A percentile compares a stretch with the other conserved stretches of the same genome.
Evolutionary conservation across 2,888 invertebrate species (phyloP).

Genomic region (Tiphia femorata): DNA sequence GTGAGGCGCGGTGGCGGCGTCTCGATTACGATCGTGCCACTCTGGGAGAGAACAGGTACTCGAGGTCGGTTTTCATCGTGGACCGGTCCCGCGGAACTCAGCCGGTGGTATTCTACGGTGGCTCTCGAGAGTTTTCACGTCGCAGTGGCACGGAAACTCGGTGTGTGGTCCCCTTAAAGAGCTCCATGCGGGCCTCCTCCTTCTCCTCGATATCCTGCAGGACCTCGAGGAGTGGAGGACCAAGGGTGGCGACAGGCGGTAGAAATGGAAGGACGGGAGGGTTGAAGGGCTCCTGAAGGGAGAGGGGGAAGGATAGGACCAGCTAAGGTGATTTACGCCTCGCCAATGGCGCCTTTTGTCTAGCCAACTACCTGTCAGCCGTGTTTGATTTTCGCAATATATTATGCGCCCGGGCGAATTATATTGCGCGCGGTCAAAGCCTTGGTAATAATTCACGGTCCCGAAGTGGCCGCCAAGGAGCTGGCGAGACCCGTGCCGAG

Average conservation of each 20-base stretch:
- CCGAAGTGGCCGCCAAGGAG: constrained; percentile 15
- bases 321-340: constrained; percentile 54
- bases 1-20: background rate
- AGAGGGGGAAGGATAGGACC: constrained; percentile 17
- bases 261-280: background rate
- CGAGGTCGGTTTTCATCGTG: constrained; percentile 39
- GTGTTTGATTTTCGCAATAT: constrained; percentile 55
- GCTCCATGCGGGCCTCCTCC: too few species aligned
- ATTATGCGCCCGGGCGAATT: constrained; percentile 46
- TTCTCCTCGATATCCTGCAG: too few species aligned
- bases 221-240: background rate
- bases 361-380: constrained; percentile 48
- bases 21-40: constrained; percentile 36
- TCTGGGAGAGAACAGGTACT: constrained; percentile 43
- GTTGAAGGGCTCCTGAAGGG: too few species aligned
- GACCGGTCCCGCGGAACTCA: constrained; percentile 46
- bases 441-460: constrained; percentile 46
- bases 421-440: constrained; percentile 30
- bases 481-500: constrained; percentile 2
- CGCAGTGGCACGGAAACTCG: constrained; percentile 27
- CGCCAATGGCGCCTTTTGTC: constrained; percentile 55
- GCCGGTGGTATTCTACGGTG: constrained; percentile 29
- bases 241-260: background rate
- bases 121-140: constrained; percentile 41
- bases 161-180: constrained; percentile 6